phyloP scores from a whole-genome alignment of 2,113 vertebrate genomes.

The Siphamia tubifer region DNA sequence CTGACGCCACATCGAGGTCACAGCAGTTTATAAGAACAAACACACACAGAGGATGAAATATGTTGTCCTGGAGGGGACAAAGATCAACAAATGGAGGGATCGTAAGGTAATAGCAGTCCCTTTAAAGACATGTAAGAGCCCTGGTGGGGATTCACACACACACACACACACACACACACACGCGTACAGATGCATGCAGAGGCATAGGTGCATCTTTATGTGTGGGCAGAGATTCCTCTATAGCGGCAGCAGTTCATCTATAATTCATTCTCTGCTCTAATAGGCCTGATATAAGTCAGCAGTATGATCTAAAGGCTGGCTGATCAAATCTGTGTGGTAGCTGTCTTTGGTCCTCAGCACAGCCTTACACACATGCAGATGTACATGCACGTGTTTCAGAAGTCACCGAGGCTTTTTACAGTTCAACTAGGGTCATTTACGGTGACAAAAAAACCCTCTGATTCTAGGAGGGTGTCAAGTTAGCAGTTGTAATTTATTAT shows the following conservation, averaged over 20 bases:
- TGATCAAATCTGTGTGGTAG: constrained; percentile 52
- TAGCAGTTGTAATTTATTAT: neutral
- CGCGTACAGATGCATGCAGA: constrained; percentile 19
- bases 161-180: constrained; percentile 4
- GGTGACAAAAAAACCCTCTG: constrained; percentile 13
- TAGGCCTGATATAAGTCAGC: constrained; percentile 74
- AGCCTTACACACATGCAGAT: neutral
- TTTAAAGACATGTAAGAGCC: constrained; percentile 59
- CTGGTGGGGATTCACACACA: constrained; percentile 51
- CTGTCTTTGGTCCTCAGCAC: constrained; percentile 35
- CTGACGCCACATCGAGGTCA: constrained; percentile 31
- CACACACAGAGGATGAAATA: constrained; percentile 24
- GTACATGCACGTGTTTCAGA: neutral
- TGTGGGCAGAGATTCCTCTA: constrained; percentile 61
- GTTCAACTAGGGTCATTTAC: neutral
- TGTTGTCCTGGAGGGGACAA: constrained; percentile 1
- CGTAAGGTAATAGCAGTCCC: constrained; percentile 12
- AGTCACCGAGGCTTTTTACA: neutral
- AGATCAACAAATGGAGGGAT: constrained; percentile 25
- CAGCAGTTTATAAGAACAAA: constrained; percentile 28
- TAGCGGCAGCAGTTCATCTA: constrained; percentile 67
- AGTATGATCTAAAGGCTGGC: constrained; percentile 63
- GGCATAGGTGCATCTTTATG: constrained; percentile 31
- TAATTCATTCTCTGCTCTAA: constrained; percentile 74
- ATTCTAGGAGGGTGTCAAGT: neutral